Percentiles rank a stretch among this genome's conserved stretches.
phyloP scores from a whole-genome alignment of 2,113 vertebrate genomes.

The Lampris megalopsis region DNA sequence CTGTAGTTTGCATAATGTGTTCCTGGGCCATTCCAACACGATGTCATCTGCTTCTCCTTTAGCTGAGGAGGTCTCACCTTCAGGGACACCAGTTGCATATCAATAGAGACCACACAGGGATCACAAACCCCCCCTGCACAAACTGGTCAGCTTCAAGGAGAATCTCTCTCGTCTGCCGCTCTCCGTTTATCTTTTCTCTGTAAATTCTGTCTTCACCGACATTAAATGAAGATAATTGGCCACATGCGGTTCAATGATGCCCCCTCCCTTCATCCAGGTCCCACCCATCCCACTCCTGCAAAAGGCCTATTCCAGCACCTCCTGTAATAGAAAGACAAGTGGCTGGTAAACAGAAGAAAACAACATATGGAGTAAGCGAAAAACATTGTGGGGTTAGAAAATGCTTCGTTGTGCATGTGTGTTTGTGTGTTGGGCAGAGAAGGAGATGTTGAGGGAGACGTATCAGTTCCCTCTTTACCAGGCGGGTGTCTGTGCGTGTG shows the following conservation, averaged over 20 bases:
- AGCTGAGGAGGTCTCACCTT: neutral
- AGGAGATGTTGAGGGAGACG: neutral
- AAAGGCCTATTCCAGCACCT: neutral
- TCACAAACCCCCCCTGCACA: slow-evolving; percentile 13
- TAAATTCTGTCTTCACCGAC: slow-evolving; percentile 33
- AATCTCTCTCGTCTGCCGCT: slow-evolving; percentile 1
- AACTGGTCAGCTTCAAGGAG: slow-evolving; percentile 17
- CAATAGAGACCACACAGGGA: slow-evolving; percentile 48
- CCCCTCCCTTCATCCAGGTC: neutral
- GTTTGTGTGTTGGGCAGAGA: neutral
- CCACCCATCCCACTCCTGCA: slow-evolving; percentile 5
- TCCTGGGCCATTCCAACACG: neutral
- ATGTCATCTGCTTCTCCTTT: neutral
- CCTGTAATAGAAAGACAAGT: neutral
- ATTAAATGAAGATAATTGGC: slow-evolving; percentile 24
- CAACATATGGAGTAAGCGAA: too few relatives aligned
- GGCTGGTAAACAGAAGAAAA: neutral
- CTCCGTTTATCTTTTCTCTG: slow-evolving; percentile 34
- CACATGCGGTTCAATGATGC: slow-evolving; percentile 32
- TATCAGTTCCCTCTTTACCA: neutral
- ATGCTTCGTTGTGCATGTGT: too few relatives aligned
- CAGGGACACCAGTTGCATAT: slow-evolving; percentile 20
- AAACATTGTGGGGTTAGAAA: too few relatives aligned
- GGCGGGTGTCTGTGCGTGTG: neutral
- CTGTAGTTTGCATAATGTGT: neutral